Conservation (phyloP, 2,113 vertebrate genomes). For the Scolopax mira region DNA sequence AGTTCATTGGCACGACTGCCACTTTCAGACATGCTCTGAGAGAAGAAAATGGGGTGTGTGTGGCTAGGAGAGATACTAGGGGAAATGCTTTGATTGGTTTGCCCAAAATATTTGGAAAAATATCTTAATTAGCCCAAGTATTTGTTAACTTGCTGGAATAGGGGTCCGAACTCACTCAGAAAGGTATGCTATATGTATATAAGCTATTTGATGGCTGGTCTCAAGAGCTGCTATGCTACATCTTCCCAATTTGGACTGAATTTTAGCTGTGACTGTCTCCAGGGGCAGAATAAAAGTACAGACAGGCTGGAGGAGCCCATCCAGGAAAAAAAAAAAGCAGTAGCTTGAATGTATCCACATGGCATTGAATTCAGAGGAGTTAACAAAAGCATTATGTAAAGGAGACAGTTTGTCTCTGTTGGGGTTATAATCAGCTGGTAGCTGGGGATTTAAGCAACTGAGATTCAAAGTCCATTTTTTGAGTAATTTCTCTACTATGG, state of each 20-base stretch:
- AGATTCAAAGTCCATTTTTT: conserved; percentile 25
- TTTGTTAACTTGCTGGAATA: background rate
- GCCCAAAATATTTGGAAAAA: background rate
- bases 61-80: background rate
- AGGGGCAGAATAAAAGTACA: conserved; percentile 38
- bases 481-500: conserved; percentile 15
- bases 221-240: background rate
- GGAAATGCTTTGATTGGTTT: background rate
- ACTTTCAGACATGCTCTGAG: background rate
- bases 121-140: background rate
- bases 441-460: conserved; percentile 24
- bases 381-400: conserved; percentile 57
- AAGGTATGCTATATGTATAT: background rate
- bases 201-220: background rate
- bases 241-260: conserved; percentile 29
- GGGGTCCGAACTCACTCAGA: background rate
- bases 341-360: conserved; percentile 55
- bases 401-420: conserved; percentile 56
- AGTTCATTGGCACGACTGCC: conserved; percentile 19
- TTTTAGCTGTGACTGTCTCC: conserved; percentile 45
- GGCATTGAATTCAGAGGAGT: conserved; percentile 15
- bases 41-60: background rate
- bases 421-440: conserved; percentile 37
- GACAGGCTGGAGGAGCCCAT: conserved; percentile 34
- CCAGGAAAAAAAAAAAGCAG: conserved; percentile 42